A percentile compares a stretch with the other conserved stretches of the same genome.
Conservation (phyloP, 2,797 vertebrate species). For the Diplodus sargus region DNA sequence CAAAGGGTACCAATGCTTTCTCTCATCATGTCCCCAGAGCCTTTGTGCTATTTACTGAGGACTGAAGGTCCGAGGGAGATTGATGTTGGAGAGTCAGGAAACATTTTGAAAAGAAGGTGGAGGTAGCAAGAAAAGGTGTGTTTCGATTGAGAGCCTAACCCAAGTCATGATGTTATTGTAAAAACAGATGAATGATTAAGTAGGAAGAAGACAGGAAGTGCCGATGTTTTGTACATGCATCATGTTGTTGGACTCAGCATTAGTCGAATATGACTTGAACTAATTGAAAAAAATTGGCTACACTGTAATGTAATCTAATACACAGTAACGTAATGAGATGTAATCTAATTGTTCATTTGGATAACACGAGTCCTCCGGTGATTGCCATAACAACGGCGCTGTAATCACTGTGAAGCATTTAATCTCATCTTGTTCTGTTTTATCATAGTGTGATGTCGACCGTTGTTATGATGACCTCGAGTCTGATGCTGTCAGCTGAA, state of each 20-base stretch:
- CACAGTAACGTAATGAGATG: slow-evolving; percentile 10
- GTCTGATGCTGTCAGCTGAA: background rate
- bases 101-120: background rate
- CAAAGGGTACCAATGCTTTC: background rate
- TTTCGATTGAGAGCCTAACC: no score
- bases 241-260: background rate
- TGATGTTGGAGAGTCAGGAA: background rate
- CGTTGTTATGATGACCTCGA: background rate
- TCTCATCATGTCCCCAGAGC: slow-evolving; percentile 12
- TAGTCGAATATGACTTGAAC: slow-evolving; percentile 5
- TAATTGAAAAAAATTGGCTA: slow-evolving; percentile 1
- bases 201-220: background rate
- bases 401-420: slow-evolving; percentile 35
- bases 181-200: background rate
- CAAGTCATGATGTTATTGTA: background rate
- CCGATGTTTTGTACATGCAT: background rate
- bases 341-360: slow-evolving; percentile 28
- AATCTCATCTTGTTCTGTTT: slow-evolving; percentile 28
- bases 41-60: slow-evolving; percentile 18
- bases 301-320: background rate
- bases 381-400: background rate
- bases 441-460: background rate
- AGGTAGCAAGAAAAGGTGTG: background rate
- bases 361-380: slow-evolving; percentile 15
- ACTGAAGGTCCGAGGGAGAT: slow-evolving; percentile 20